Base-by-base conservation (phyloP, 2,797 vertebrate genomes). In the Cryptoblepharus egeriae region DNA sequence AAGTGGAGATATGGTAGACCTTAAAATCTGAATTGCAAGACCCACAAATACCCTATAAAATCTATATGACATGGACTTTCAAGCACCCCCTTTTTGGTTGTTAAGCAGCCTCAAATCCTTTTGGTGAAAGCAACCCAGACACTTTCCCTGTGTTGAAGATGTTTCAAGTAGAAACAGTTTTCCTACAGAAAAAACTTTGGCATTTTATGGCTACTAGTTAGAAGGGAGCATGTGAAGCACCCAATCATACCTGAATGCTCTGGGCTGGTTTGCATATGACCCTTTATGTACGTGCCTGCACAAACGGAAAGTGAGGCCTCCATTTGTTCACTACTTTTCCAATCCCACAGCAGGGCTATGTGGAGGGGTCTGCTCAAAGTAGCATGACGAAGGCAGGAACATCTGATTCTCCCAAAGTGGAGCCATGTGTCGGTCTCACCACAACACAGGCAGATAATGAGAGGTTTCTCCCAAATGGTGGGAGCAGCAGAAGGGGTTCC, bases 381-480 rank as follows among this genome's bases (percentile, higher is more conserved):
- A 74, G 61, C 77, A 79, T 61, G 30, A 49, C 65, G 35, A 68
- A 61, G 70, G 61, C 22, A 37, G 77, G 70, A 79, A 84, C 63
- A 26, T 75, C 77, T 84, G 82, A 84, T 84, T 75, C 70, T 61
- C 39, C 32, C 77, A 84, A 84, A 84, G 82, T 84, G 82, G 70
- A 84, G 82, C 82, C 77, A 84, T 84, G 82, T 84, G 82, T 84
- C 26, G 67, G 70, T 63, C 71, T 84, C 42, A 75, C 82, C 82
- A 84, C 82, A 84, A 80, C 83, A 80, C 65, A 85, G 35, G 58
- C 35, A 72, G 78, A 85, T 71, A 76, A 80, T 85, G 77, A 84
- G 70, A 75, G 82, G 77, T 61, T 84, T 79, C 77, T 79, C 26
- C 64, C 70, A 74, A 37, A 61, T 37, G 70, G 63, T 61, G 52